These are phyloP conservation scores for Lasioglossum vierecki DNA, from an alignment of 2,888 invertebrate species.

Conservation along the genomic window DNA sequence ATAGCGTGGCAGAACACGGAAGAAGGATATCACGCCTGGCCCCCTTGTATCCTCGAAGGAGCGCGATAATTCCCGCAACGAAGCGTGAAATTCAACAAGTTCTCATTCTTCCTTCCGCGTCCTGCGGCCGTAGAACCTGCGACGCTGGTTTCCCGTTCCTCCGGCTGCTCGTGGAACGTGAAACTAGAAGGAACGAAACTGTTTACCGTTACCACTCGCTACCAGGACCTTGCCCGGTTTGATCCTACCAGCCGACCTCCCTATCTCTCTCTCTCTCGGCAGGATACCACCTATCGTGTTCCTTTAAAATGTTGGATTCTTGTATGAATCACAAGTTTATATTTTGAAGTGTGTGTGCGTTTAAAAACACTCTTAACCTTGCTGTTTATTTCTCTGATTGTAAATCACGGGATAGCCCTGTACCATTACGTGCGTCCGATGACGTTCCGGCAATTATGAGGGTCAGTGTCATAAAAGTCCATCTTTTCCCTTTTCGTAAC, in stretches of 20 bases:
- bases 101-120: slow-evolving; percentile 19
- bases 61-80: slow-evolving; percentile 28
- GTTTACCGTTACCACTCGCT: slow-evolving; percentile 39
- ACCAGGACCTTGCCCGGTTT: slow-evolving; percentile 47
- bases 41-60: background rate
- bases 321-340: too few species aligned
- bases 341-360: too few species aligned
- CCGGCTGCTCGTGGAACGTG: slow-evolving; percentile 15
- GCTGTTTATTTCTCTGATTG: too few species aligned
- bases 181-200: slow-evolving; percentile 40
- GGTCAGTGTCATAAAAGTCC: too few species aligned
- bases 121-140: slow-evolving; percentile 16
- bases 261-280: background rate
- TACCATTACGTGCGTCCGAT: too few species aligned
- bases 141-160: slow-evolving; percentile 8
- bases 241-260: slow-evolving; percentile 37
- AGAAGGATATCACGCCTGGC: background rate
- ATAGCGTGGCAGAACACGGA: background rate
- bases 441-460: too few species aligned
- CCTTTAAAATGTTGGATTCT: too few species aligned
- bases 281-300: slow-evolving; percentile 4
- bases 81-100: slow-evolving; percentile 43
- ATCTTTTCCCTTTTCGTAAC: too few species aligned
- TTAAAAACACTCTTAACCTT: too few species aligned
- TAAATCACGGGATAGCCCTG: too few species aligned